Evolutionary conservation across 1,140 invertebrate species (phyloP).

Genomic region (Daktulosphaira vitifoliae): DNA sequence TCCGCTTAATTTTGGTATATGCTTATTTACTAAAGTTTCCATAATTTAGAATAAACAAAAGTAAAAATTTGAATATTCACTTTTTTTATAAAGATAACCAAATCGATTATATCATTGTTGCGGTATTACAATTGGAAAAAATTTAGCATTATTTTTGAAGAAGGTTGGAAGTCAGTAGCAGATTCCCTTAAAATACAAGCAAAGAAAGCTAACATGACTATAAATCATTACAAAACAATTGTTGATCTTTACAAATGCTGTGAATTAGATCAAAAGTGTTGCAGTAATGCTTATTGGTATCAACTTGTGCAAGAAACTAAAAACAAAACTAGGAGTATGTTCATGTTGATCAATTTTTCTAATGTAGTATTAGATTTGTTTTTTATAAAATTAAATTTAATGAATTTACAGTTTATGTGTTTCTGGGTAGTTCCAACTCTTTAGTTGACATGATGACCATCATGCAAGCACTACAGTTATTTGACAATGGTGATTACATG

Average conservation of each 20-base stretch:
- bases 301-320: conserved; percentile 80
- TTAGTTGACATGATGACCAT: conserved; percentile 82
- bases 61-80: too few species aligned
- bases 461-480: conserved; percentile 76
- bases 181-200: conserved; percentile 64
- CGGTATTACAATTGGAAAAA: conserved; percentile 87
- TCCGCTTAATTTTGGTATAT: too few species aligned
- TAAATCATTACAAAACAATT: conserved; percentile 62
- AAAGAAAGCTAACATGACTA: conserved; percentile 62
- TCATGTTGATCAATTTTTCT: too few species aligned
- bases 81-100: conserved; percentile 66
- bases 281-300: conserved; percentile 67
- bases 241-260: conserved; percentile 65
- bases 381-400: too few species aligned
- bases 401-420: conserved; percentile 84
- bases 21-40: too few species aligned
- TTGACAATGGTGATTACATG: conserved; percentile 87
- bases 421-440: conserved; percentile 68
- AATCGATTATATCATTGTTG: conserved; percentile 82
- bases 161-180: conserved; percentile 67
- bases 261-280: conserved; percentile 59
- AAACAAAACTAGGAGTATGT: conserved; percentile 78
- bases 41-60: too few species aligned
- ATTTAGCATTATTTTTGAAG: conserved; percentile 85
- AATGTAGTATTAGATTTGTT: too few species aligned